phyloP scores from a whole-genome alignment of 2,888 invertebrate species.

The Agrotis clavis region DNA sequence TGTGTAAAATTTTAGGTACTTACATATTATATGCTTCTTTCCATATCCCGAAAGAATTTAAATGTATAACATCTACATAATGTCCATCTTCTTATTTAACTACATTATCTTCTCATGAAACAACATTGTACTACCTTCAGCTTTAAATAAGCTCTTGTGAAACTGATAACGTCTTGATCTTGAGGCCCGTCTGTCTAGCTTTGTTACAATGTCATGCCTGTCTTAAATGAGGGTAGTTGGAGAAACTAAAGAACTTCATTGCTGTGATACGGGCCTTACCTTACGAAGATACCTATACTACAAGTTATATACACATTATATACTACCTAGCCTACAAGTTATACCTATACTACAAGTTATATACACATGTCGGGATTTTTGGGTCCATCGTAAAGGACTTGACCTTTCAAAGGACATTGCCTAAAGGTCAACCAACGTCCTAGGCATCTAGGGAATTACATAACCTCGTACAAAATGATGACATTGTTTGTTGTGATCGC shows the following conservation, averaged over 20 bases:
- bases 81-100: background rate
- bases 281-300: no score
- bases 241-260: background rate
- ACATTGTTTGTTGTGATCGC: background rate
- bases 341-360: no score
- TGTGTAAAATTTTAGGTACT: conserved; percentile 1
- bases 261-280: background rate
- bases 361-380: no score
- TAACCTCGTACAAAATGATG: background rate
- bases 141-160: conserved; percentile 15
- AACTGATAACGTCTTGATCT: conserved; percentile 11
- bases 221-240: conserved; percentile 13
- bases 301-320: no score
- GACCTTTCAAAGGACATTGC: background rate
- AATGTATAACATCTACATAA: background rate
- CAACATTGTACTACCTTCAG: background rate
- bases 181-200: conserved; percentile 1
- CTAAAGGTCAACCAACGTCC: background rate
- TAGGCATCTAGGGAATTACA: background rate
- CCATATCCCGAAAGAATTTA: background rate
- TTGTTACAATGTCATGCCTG: conserved; percentile 18
- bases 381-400: background rate
- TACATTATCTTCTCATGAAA: background rate
- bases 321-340: no score
- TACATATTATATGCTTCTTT: background rate